These are phyloP conservation scores for Eulithis prunata DNA, from an alignment of 2,888 invertebrate genomes.

Conservation along the genomic window DNA sequence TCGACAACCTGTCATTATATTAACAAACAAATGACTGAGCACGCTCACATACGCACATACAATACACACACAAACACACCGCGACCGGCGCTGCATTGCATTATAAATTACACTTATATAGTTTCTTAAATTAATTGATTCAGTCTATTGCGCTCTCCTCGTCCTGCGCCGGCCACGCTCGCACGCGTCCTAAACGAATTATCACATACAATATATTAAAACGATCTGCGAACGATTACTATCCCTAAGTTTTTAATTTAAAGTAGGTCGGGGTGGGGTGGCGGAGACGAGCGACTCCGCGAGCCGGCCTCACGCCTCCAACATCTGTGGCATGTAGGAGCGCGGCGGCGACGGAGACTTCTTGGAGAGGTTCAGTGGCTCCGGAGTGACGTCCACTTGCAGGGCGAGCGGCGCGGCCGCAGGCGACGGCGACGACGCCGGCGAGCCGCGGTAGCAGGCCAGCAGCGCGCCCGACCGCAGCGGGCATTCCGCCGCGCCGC, in stretches of 20 bases:
- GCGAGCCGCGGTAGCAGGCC: constrained; percentile 69
- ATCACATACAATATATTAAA: constrained; percentile 89
- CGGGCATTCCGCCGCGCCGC: constrained; percentile 71
- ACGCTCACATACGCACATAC: constrained; percentile 86
- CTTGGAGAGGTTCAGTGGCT: constrained; percentile 96
- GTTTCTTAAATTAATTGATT: constrained; percentile 83
- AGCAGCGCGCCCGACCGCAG: constrained; percentile 67
- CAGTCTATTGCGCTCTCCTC: constrained; percentile 85
- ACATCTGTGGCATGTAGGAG: constrained; percentile 86
- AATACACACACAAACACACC: constrained; percentile 86
- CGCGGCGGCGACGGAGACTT: constrained; percentile 87
- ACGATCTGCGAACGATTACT: constrained; percentile 84
- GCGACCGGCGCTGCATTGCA: constrained; percentile 86
- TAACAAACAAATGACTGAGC: constrained; percentile 85
- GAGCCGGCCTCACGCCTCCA: constrained; percentile 86
- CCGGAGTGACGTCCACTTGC: constrained; percentile 93
- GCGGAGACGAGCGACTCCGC: constrained; percentile 81
- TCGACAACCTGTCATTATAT: constrained; percentile 91
- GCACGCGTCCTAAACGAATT: constrained; percentile 84
- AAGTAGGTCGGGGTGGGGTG: constrained; percentile 82
- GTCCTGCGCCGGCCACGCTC: constrained; percentile 83
- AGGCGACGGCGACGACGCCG: constrained; percentile 39
- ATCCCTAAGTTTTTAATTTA: constrained; percentile 79
- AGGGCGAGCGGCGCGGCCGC: constrained; percentile 68
- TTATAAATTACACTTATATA: constrained; percentile 87